Evolutionary conservation across 2,113 vertebrate species (phyloP).

Genomic region (Herpetotheres cachinnans): DNA sequence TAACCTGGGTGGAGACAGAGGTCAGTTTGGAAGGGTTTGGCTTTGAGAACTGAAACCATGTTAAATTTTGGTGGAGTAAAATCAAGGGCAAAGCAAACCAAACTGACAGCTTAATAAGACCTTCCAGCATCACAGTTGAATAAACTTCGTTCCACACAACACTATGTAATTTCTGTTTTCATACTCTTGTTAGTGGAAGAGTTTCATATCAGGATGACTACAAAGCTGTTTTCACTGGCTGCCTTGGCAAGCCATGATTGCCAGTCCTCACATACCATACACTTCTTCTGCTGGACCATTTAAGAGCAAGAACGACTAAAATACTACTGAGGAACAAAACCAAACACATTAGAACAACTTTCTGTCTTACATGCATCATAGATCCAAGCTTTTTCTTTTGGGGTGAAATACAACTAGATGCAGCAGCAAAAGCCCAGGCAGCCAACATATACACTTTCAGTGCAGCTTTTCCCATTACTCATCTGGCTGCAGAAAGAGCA

Average conservation of each 20-base stretch:
- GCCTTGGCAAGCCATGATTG: not conserved
- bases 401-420: not conserved
- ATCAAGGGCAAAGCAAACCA: not conserved
- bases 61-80: not conserved
- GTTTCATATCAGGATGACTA: not conserved
- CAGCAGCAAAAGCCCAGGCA: not conserved
- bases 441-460: not conserved
- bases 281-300: not conserved
- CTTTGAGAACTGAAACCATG: not conserved
- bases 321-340: not conserved
- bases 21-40: not conserved
- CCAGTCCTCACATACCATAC: not conserved
- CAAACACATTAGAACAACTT: not conserved
- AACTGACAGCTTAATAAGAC: constrained; percentile 22
- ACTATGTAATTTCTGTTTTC: not conserved
- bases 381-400: not conserved
- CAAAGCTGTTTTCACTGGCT: not conserved
- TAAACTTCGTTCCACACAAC: not conserved
- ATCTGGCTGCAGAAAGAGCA: not conserved
- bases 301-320: not conserved
- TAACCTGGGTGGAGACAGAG: not conserved
- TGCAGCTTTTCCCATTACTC: not conserved
- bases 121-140: not conserved
- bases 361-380: not conserved
- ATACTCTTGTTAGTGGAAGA: not conserved